phyloP scores from a whole-genome alignment of 1,140 invertebrate species.

The Chrysopa pallens region DNA sequence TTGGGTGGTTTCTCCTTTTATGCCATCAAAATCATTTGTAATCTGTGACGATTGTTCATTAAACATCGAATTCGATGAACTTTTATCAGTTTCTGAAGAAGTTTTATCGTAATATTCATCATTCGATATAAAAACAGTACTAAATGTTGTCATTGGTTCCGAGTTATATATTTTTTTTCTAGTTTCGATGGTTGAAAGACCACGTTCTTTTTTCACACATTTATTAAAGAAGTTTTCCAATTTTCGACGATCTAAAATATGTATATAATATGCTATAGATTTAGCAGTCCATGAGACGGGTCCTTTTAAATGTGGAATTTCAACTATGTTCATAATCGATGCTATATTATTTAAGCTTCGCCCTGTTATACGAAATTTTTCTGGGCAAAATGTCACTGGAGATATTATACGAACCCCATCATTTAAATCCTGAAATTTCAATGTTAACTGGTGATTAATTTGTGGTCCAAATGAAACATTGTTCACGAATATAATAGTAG shows the following conservation, averaged over 20 bases:
- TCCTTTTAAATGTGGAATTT: slow-evolving; percentile 52
- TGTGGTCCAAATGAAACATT: slow-evolving; percentile 70
- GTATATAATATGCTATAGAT: slow-evolving; percentile 62
- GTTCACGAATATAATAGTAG: slow-evolving; percentile 66
- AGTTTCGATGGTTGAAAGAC: too few species aligned
- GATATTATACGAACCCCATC: slow-evolving; percentile 64
- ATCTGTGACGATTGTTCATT: too few species aligned
- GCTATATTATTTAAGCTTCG: slow-evolving; percentile 40
- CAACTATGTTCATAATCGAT: slow-evolving; percentile 63
- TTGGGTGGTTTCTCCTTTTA: too few species aligned
- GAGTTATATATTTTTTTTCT: too few species aligned
- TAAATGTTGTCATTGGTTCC: too few species aligned
- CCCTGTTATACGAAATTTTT: slow-evolving; percentile 65
- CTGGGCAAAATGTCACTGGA: slow-evolving; percentile 63
- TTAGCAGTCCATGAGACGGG: slow-evolving; percentile 71
- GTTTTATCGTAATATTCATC: too few species aligned
- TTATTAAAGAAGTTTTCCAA: slow-evolving; percentile 24
- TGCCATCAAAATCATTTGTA: too few species aligned
- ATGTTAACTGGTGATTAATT: slow-evolving; percentile 62
- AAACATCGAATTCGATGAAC: too few species aligned
- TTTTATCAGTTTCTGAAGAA: too few species aligned
- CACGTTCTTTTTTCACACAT: too few species aligned
- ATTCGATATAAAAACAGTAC: too few species aligned
- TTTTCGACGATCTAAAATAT: slow-evolving; percentile 56
- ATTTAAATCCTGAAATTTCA: slow-evolving; percentile 55